Percentiles rank a stretch among this genome's conserved stretches.
Conservation (phyloP, 2,797 vertebrate genomes). For the Peromyscus attwateri region DNA sequence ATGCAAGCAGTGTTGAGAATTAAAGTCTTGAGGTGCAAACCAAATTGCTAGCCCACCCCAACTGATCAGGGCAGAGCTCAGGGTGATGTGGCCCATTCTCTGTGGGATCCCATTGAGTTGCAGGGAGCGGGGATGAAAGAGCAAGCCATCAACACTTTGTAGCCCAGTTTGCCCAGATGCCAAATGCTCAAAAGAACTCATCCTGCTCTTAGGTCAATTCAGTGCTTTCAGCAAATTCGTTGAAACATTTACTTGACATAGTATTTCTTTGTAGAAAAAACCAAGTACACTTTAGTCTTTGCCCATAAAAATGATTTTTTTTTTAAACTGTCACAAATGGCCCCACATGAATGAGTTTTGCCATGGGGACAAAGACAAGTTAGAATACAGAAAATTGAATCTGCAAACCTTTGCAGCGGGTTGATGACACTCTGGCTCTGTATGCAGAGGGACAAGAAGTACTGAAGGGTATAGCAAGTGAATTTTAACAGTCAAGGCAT, state of each 20-base stretch:
- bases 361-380: not conserved
- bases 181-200: slow-evolving; percentile 19
- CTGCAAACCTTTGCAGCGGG: not conserved
- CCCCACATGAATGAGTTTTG: slow-evolving; percentile 36
- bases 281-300: slow-evolving; percentile 35
- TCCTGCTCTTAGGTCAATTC: not conserved
- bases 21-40: not conserved
- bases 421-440: not conserved
- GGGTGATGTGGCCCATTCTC: fast-evolving
- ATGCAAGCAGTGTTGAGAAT: not conserved
- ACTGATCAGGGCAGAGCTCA: not conserved
- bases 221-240: not conserved
- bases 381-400: not conserved
- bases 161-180: not conserved
- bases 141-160: not conserved
- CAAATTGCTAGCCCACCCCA: not conserved
- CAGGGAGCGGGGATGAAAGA: not conserved
- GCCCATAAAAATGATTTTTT: slow-evolving; percentile 47
- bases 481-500: not conserved
- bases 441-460: not conserved
- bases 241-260: slow-evolving; percentile 46
- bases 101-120: not conserved
- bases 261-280: slow-evolving; percentile 58
- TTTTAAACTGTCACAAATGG: slow-evolving; percentile 10
- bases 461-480: not conserved